Evolutionary conservation across 2,888 invertebrate species (phyloP).

Genomic region (Harpalus rufipes): DNA sequence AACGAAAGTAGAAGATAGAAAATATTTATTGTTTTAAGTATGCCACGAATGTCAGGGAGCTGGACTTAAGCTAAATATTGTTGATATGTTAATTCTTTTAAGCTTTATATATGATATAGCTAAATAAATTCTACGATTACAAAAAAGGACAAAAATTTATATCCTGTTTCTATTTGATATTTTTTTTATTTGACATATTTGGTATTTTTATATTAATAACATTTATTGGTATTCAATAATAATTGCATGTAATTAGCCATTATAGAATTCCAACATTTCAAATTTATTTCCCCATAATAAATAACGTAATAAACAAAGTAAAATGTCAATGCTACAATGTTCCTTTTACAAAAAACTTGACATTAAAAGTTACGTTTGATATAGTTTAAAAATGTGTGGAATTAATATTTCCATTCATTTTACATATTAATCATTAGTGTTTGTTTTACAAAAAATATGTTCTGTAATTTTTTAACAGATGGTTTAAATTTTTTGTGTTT

Average conservation of each 20-base stretch:
- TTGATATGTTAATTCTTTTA: too few relatives aligned
- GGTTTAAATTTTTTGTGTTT: conserved; percentile 35
- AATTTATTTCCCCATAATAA: conserved; percentile 5
- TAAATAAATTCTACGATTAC: neutral
- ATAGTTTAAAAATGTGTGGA: conserved; percentile 32
- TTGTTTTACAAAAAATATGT: conserved; percentile 18
- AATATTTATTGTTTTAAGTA: too few relatives aligned
- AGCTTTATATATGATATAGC: neutral
- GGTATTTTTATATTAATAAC: neutral
- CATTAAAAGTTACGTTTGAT: conserved; percentile 3
- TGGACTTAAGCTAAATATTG: too few relatives aligned
- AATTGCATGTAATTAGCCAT: neutral
- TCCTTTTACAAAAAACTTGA: conserved; percentile 27
- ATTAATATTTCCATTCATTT: conserved; percentile 23
- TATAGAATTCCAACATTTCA: conserved; percentile 5
- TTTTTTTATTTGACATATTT: neutral
- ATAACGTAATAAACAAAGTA: conserved; percentile 9
- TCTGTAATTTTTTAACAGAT: conserved; percentile 1
- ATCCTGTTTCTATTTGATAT: neutral
- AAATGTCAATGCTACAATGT: conserved; percentile 32
- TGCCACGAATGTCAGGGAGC: too few relatives aligned
- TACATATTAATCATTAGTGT: conserved; percentile 21
- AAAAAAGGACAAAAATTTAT: neutral
- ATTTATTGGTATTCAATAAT: neutral
- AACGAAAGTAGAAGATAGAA: too few relatives aligned